These are phyloP conservation scores for Lithophane semibrunnea DNA, from an alignment of 2,888 invertebrate species.

Conservation along the genomic window DNA sequence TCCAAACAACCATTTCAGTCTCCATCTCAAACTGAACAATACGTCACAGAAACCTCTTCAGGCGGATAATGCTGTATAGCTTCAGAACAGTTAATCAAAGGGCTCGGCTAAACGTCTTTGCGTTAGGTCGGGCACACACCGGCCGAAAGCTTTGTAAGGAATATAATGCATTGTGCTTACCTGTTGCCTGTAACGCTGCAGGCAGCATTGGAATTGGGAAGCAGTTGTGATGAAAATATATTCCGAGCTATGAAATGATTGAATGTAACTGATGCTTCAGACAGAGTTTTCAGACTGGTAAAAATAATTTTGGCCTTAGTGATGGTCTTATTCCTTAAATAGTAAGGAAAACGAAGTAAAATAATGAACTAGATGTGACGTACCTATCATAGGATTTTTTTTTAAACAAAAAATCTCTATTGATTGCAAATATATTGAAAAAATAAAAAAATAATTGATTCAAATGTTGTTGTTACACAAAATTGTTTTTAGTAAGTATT, in stretches of 20 bases:
- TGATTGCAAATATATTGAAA: no score
- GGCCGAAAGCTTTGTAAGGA: conserved; percentile 39
- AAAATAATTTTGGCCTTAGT: not conserved
- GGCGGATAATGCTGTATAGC: conserved; percentile 41
- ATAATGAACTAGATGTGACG: not conserved
- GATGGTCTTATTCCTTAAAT: no score
- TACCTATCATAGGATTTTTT: not conserved
- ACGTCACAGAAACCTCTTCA: conserved; percentile 34
- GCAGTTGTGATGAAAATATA: not conserved
- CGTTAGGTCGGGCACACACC: conserved; percentile 30
- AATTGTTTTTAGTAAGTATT: no score
- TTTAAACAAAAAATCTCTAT: not conserved
- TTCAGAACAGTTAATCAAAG: conserved; percentile 63
- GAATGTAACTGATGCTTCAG: not conserved
- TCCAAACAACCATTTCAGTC: conserved; percentile 9
- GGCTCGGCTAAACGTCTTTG: conserved; percentile 49
- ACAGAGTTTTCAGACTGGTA: not conserved
- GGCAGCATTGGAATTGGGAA: not conserved
- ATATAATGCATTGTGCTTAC: conserved; percentile 35
- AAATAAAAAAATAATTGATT: no score
- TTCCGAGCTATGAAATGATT: not conserved
- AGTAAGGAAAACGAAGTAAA: not conserved
- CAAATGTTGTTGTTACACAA: no score
- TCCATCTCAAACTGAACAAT: conserved; percentile 27
- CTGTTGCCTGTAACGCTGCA: conserved; percentile 31